A percentile compares a stretch with the other conserved stretches of the same genome.
These are phyloP conservation scores for Disparrhopalites patrizii DNA, from an alignment of 2,888 invertebrate species.

Conservation along the genomic window DNA sequence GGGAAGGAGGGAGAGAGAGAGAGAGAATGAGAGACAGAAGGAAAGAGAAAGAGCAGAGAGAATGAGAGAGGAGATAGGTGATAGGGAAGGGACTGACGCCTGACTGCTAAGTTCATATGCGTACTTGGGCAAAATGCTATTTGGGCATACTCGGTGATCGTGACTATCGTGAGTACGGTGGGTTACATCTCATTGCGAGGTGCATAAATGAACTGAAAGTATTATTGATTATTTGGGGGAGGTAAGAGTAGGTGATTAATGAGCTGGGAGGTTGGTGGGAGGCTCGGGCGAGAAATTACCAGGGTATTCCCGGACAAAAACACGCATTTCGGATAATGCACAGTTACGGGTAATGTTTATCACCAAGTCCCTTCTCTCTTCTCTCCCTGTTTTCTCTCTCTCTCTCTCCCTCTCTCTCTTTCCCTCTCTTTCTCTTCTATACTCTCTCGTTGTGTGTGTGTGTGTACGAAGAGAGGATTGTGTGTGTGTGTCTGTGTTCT, in stretches of 20 bases:
- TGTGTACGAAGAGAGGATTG: too few species aligned
- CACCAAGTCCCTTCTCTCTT: conserved; percentile 29
- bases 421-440: conserved; percentile 7
- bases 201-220: conserved; percentile 36
- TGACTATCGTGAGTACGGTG: conserved; percentile 22
- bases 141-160: conserved; percentile 26
- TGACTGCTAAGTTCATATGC: conserved; percentile 29
- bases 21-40: conserved; percentile 19
- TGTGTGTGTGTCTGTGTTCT: too few species aligned
- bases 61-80: conserved; percentile 22
- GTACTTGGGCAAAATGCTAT: conserved; percentile 28
- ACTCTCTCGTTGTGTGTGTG: not conserved
- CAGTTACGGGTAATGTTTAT: conserved; percentile 35
- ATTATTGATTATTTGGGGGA: conserved; percentile 39
- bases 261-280: conserved; percentile 29
- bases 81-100: conserved; percentile 29
- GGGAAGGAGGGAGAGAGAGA: too few species aligned
- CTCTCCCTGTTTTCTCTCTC: conserved; percentile 15
- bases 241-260: conserved; percentile 36
- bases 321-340: conserved; percentile 35
- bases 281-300: conserved; percentile 28
- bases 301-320: conserved; percentile 31
- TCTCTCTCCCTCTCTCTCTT: not conserved
- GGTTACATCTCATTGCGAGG: conserved; percentile 29
- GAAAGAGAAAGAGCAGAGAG: conserved; percentile 8